Evolutionary conservation across 2,888 invertebrate species (phyloP).

Genomic region (Platycnemis pennipes): DNA sequence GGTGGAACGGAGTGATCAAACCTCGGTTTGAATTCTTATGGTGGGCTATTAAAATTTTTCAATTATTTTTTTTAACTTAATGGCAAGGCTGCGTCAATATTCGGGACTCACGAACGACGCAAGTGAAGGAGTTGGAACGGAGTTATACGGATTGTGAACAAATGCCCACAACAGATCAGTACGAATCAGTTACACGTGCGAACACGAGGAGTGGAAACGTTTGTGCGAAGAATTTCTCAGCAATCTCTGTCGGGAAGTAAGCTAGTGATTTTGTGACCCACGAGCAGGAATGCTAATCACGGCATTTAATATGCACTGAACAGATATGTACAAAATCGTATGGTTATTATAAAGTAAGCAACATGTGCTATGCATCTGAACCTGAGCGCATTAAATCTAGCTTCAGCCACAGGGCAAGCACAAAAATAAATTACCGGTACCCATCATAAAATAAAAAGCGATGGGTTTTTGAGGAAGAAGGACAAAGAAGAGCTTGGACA

Average conservation of each 20-base stretch:
- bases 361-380: no score
- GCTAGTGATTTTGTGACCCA: neutral
- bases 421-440: no score
- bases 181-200: neutral
- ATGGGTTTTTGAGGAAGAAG: no score
- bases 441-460: no score
- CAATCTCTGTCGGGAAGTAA: neutral
- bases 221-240: no score
- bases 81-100: neutral
- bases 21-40: neutral
- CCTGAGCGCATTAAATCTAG: no score
- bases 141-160: neutral
- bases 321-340: no score
- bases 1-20: neutral
- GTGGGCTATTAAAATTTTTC: neutral
- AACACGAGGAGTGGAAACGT: neutral
- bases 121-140: neutral
- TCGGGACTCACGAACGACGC: neutral
- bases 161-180: neutral
- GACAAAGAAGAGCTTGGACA: no score
- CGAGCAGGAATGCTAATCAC: no score
- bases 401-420: no score
- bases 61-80: neutral
- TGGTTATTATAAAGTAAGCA: no score
- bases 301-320: no score